Base-by-base conservation (phyloP, 2,797 vertebrate species). In the Neostethus bicornis region DNA sequence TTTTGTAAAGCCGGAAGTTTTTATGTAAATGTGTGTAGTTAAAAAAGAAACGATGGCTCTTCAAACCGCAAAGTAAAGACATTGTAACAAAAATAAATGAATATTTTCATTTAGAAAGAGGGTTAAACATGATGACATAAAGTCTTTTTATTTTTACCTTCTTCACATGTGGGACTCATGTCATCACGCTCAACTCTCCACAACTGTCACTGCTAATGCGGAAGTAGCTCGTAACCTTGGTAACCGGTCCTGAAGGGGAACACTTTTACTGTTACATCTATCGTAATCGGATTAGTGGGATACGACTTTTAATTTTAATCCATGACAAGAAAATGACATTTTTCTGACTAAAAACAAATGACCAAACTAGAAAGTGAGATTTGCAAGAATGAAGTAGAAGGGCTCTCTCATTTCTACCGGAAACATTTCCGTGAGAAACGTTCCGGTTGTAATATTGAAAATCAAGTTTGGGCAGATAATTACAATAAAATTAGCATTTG, bases 401-500 rank as follows among this genome's bases (percentile, higher is more conserved):
- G 11, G 19, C 31, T 5, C n/a, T n/a, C n/a, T n/a, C n/a, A n/a
- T n/a, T n/a, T n/a, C n/a, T n/a, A n/a, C 16, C 8, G 3, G 79
- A 84, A 85, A 85, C 83, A 43, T 6, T 0, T 10, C 5, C 2
- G 3, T 0, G 0, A 24, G 7, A 2, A 51, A 25, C 0, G 82
- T 83, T 86, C 84, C 84, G 62, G 17, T n/a, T 42, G 3, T 9
- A 12, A n/a, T n/a, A n/a, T n/a, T n/a, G n/a, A n/a, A n/a, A n/a
- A n/a, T n/a, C n/a, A n/a, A n/a, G n/a, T n/a, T n/a, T n/a, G n/a
- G n/a, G n/a, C n/a, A n/a, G n/a, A n/a, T n/a, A n/a, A n/a, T n/a
- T n/a, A n/a, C n/a, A n/a, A n/a, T n/a, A n/a, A n/a, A n/a, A n/a
- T n/a, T n/a, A n/a, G n/a, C n/a, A n/a, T n/a, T n/a, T n/a, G n/a